Percentiles rank a stretch among this genome's conserved stretches.
These are phyloP conservation scores for Eulacestoma nigropectus DNA, from an alignment of 2,113 vertebrate species.

Conservation along the genomic window DNA sequence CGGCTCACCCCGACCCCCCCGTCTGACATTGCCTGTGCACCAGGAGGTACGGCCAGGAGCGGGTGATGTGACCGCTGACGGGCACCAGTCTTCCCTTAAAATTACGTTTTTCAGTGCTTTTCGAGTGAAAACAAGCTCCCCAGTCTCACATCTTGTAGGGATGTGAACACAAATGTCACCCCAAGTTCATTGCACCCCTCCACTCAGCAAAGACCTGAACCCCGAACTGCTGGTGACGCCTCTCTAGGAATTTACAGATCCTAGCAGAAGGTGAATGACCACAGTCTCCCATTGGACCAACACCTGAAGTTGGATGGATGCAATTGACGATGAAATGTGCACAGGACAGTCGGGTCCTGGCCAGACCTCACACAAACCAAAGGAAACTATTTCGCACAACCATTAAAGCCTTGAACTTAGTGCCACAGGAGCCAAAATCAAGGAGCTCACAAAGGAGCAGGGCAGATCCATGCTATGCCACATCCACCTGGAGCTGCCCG, in stretches of 20 bases:
- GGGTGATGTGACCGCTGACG: too few relatives aligned
- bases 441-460: fast-evolving
- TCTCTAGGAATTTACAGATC: not conserved
- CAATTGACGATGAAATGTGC: fast-evolving
- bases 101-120: not conserved
- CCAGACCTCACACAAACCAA: not conserved
- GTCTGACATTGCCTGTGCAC: not conserved
- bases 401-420: not conserved
- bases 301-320: not conserved
- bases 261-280: not conserved
- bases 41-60: not conserved
- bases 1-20: not conserved
- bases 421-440: fast-evolving
- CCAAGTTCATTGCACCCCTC: not conserved
- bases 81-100: not conserved
- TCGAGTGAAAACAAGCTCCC: not conserved
- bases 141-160: not conserved
- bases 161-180: not conserved
- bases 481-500: fast-evolving
- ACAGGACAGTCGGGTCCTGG: not conserved
- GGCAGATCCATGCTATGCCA: fast-evolving
- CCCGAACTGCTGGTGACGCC: not conserved
- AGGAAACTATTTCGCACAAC: not conserved
- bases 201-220: not conserved
- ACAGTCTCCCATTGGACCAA: fast-evolving